Conservation (phyloP, 2,113 vertebrate genomes). For the Gymnarchus niloticus region DNA sequence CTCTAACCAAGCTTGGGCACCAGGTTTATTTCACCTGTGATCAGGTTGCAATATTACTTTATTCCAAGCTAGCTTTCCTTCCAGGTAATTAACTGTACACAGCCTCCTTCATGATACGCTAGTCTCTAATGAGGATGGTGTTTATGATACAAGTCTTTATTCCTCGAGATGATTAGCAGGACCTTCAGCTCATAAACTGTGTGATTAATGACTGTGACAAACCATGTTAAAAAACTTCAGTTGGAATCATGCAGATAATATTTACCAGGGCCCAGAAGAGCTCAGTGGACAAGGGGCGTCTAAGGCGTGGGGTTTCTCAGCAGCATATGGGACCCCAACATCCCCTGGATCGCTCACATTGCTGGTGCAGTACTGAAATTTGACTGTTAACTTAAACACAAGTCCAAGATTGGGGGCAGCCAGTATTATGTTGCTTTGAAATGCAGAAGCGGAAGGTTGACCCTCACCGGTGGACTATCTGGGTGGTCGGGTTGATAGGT, state of each 20-base stretch:
- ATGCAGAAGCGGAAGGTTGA: background rate
- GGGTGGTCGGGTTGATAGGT: no score
- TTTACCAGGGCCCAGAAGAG: background rate
- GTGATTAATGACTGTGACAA: constrained; percentile 19
- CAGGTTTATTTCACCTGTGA: background rate
- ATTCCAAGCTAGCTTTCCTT: background rate
- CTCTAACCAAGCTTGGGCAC: background rate
- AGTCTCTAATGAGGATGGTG: background rate
- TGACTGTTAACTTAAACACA: background rate
- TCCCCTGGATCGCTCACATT: background rate
- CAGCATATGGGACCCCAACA: no score
- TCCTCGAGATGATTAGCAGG: background rate
- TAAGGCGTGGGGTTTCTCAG: background rate
- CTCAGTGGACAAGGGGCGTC: background rate
- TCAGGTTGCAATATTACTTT: background rate
- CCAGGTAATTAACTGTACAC: background rate
- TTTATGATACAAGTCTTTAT: background rate
- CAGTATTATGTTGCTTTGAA: background rate
- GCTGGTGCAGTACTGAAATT: constrained; percentile 5
- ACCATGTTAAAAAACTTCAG: background rate
- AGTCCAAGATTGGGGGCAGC: background rate
- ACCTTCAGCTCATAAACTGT: constrained; percentile 4
- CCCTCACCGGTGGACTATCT: no score
- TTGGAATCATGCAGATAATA: background rate
- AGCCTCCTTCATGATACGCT: background rate